Conservation (phyloP, 1,140 invertebrate species). For the Sipha flava region DNA sequence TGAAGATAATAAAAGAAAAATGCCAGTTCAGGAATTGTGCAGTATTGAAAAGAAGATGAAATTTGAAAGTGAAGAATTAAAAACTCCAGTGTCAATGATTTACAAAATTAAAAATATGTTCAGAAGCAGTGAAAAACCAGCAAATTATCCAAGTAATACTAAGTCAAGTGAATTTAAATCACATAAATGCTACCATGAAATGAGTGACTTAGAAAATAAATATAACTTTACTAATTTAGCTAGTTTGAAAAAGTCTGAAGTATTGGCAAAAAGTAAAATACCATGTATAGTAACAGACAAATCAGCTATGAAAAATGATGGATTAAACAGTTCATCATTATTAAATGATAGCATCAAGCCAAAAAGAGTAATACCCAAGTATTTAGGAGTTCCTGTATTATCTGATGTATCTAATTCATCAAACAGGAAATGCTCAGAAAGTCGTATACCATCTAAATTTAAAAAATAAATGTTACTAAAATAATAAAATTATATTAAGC, state of each 20-base stretch:
- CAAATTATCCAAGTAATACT: not conserved
- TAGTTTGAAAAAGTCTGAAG: not conserved
- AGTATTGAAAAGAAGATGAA: not conserved
- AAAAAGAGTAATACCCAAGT: not conserved
- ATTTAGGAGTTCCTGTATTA: not conserved
- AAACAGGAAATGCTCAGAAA: not conserved
- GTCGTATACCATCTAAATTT: conserved; percentile 15
- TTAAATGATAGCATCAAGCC: not conserved
- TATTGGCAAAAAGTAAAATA: not conserved
- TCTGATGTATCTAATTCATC: conserved; percentile 13
- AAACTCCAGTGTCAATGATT: conserved; percentile 8
- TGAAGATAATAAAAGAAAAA: conserved; percentile 15
- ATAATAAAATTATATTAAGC: too few relatives aligned
- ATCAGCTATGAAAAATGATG: not conserved
- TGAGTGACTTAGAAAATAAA: not conserved
- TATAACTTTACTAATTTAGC: not conserved
- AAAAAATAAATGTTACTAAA: too few relatives aligned
- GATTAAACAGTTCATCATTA: not conserved
- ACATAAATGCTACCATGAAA: not conserved
- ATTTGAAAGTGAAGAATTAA: not conserved
- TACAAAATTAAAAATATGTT: conserved; percentile 25
- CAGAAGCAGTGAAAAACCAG: not conserved
- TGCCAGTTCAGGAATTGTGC: not conserved
- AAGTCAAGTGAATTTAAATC: not conserved
- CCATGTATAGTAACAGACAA: conserved; percentile 1